These are phyloP conservation scores for Myotis davidii DNA, from an alignment of 2,113 vertebrate species.

Conservation along the genomic window DNA sequence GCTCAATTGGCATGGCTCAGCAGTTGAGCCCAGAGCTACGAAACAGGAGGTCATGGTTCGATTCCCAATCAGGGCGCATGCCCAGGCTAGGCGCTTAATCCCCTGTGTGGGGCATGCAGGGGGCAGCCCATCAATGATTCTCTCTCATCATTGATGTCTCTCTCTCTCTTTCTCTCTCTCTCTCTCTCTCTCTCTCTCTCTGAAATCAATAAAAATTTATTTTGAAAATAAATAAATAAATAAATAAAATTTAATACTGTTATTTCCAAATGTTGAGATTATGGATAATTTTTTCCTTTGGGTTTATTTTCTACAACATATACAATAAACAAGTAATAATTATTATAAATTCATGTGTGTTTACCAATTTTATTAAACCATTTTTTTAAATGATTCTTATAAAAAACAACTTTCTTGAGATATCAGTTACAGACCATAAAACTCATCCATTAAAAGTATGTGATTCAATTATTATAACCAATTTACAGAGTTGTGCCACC, in stretches of 20 bases:
- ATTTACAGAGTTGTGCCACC: background rate
- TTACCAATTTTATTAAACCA: background rate
- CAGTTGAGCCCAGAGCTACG: too few species aligned
- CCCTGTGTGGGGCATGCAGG: too few species aligned
- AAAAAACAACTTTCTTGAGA: background rate
- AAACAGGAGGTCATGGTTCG: too few species aligned
- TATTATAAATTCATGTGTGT: background rate
- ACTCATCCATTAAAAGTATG: background rate
- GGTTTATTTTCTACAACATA: constrained; percentile 5
- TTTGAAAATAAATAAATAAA: background rate
- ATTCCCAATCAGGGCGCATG: too few species aligned
- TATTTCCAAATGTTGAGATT: constrained; percentile 22
- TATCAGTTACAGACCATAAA: background rate
- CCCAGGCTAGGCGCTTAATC: too few species aligned
- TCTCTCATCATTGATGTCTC: too few species aligned
- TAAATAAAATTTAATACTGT: background rate
- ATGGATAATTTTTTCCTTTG: background rate
- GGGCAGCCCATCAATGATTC: too few species aligned
- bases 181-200: too few species aligned
- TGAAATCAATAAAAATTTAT: too few species aligned
- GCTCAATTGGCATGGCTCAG: too few species aligned
- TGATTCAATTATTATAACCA: constrained; percentile 11
- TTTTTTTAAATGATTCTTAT: background rate
- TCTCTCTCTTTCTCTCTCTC: too few species aligned
- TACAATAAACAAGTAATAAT: background rate